Percentiles rank a stretch among this genome's conserved stretches.
Conservation (phyloP, 2,888 invertebrate genomes). For the Azorinus chamasolen region DNA sequence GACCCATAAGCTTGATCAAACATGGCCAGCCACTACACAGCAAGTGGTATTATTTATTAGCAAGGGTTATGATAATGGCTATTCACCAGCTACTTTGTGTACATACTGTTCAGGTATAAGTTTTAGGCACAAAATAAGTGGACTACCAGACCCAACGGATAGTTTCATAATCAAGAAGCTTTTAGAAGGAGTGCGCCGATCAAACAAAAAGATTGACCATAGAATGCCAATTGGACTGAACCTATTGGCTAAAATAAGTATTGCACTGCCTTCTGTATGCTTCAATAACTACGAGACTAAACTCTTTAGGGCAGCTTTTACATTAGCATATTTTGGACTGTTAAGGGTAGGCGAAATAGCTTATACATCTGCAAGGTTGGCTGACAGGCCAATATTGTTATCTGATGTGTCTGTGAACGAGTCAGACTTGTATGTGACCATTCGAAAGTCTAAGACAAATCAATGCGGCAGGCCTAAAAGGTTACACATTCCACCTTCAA, state of each 20-base stretch:
- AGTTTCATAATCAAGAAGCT: constrained; percentile 8
- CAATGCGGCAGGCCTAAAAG: background rate
- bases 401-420: constrained; percentile 1
- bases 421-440: background rate
- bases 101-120: constrained; percentile 18
- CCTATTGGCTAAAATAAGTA: background rate
- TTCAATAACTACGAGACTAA: background rate
- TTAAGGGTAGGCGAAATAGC: constrained; percentile 17
- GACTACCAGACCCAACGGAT: background rate
- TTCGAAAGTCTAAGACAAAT: constrained; percentile 16
- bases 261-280: background rate
- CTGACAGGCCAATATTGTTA: constrained; percentile 1
- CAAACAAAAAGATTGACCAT: background rate
- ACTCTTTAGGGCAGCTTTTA: too few species aligned
- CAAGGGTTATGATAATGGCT: constrained; percentile 1
- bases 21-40: background rate
- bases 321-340: constrained; percentile 21
- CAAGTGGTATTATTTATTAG: constrained; percentile 4
- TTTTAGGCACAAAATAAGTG: constrained; percentile 15
- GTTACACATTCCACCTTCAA: background rate
- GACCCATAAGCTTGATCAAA: background rate
- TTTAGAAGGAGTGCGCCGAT: constrained; percentile 3
- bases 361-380: background rate
- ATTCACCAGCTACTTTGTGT: background rate
- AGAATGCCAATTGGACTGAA: constrained; percentile 9